Evolutionary conservation across 1,140 invertebrate genomes (phyloP).

Genomic region (Heliconius himera): DNA sequence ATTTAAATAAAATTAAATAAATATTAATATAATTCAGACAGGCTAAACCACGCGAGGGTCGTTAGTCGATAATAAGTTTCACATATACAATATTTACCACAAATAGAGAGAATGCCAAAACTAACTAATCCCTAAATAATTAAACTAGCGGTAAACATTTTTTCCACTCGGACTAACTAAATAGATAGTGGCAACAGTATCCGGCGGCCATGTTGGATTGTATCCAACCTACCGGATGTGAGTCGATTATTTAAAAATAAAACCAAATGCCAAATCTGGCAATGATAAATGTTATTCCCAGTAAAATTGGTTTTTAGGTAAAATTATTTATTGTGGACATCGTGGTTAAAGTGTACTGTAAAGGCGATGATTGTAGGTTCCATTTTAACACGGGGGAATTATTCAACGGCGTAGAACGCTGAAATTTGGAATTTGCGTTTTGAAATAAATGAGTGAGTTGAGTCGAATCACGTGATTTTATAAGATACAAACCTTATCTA

Average conservation of each 20-base stretch:
- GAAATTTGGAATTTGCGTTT: too few relatives aligned
- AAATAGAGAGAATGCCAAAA: background rate
- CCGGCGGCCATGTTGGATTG: slow-evolving; percentile 9
- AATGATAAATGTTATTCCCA: background rate
- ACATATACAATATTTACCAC: background rate
- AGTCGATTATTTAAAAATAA: slow-evolving; percentile 10
- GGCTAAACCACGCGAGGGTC: background rate
- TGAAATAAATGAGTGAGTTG: too few relatives aligned
- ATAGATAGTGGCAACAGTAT: background rate
- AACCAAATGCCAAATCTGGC: slow-evolving; percentile 3
- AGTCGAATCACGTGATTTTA: too few relatives aligned
- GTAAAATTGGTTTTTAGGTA: slow-evolving; percentile 1
- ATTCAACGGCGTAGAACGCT: too few relatives aligned
- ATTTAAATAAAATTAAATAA: too few relatives aligned
- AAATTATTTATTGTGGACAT: background rate
- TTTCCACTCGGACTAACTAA: slow-evolving; percentile 1
- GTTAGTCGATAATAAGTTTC: background rate
- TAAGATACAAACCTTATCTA: too few relatives aligned
- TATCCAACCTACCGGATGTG: background rate
- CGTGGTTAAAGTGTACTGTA: too few relatives aligned
- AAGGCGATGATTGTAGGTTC: too few relatives aligned
- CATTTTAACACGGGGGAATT: too few relatives aligned
- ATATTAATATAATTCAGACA: background rate
- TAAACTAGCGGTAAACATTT: slow-evolving; percentile 3
- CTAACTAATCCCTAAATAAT: background rate